Base-by-base conservation (phyloP, 2,797 vertebrate genomes). In the Ptychadena robeensis region DNA sequence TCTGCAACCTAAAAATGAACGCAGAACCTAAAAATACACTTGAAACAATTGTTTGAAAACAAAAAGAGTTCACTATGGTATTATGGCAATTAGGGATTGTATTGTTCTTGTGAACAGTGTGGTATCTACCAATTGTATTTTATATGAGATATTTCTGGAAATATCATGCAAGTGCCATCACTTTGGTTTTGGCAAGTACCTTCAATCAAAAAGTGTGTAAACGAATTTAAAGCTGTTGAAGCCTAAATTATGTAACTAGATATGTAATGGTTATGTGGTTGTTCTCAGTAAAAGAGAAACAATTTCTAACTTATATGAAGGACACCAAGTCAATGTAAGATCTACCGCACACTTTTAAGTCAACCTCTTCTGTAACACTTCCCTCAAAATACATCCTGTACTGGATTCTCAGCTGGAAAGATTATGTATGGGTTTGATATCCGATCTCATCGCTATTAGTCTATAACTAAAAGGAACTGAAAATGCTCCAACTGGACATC, bases 21-120 rank as follows among this genome's bases (percentile, higher is more conserved):
- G 28, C 27, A 59, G 4, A 37, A 74, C 38, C 35, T 27, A 74
- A 68, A 78, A 57, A 68, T 77, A 66, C 25, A 15, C 15, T 34
- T 30, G 22, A 34, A 14, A 28, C 12, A 31, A 32, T 48, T 66
- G 37, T 32, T 66, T 28, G 59, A 59, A 63, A 64, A 35, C 25
- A 25, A 27, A 37, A 28, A 64, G 34, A 75, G 25, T 40, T 40
- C 37, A 40, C 40, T 22, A 65, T 25, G 2, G 9, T 28, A 76
- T 40, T 15, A 38, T 8, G 27, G 9, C 32, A 76, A 38, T 5
- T 28, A 30, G 59, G 40, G 22, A 73, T 32, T 34, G 3, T 66
- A 32, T 8, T 34, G 22, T 66, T 9, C 8, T 34, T 6, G 32
- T 22, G 31, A 18, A n/a, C 64, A 68, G 1, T 35, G 18, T 15